Conservation (phyloP, 1,140 invertebrate genomes). For the Branchinecta lindahli region DNA sequence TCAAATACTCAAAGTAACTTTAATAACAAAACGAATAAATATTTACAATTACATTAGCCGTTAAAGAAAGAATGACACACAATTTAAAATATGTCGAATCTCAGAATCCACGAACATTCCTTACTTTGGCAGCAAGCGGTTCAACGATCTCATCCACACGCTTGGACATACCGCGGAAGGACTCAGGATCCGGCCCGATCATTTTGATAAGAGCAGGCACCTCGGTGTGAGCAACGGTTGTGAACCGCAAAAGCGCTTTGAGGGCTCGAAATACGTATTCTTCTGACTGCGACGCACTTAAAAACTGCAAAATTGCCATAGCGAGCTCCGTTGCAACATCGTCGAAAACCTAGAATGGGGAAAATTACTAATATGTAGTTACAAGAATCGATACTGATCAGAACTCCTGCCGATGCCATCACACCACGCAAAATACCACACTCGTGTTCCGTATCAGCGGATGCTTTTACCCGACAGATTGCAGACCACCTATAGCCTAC, state of each 20-base stretch:
- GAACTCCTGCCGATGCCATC: conserved; percentile 11
- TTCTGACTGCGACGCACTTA: conserved; percentile 58
- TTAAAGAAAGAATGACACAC: too few species aligned
- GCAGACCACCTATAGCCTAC: too few species aligned
- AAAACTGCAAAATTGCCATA: conserved; percentile 79
- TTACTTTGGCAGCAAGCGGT: conserved; percentile 20
- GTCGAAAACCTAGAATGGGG: conserved; percentile 59
- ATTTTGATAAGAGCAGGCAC: conserved; percentile 76
- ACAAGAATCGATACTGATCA: too few species aligned
- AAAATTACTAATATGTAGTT: background rate
- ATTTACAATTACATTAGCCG: too few species aligned
- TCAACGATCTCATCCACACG: conserved; percentile 66
- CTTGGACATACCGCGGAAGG: conserved; percentile 47
- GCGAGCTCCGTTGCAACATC: conserved; percentile 79
- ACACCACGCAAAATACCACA: background rate
- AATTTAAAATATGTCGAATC: too few species aligned
- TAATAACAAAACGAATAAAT: too few species aligned
- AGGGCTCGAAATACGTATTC: conserved; percentile 59
- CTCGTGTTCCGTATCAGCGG: too few species aligned
- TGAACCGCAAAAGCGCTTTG: conserved; percentile 61
- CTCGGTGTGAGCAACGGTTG: conserved; percentile 57
- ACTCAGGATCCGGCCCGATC: conserved; percentile 71
- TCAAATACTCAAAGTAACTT: too few species aligned
- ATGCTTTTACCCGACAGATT: too few species aligned
- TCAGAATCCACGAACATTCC: conserved; percentile 19